A percentile compares a stretch with the other conserved stretches of the same genome.
These are phyloP conservation scores for Semotilus atromaculatus DNA, from an alignment of 2,797 vertebrate species.

Conservation along the genomic window DNA sequence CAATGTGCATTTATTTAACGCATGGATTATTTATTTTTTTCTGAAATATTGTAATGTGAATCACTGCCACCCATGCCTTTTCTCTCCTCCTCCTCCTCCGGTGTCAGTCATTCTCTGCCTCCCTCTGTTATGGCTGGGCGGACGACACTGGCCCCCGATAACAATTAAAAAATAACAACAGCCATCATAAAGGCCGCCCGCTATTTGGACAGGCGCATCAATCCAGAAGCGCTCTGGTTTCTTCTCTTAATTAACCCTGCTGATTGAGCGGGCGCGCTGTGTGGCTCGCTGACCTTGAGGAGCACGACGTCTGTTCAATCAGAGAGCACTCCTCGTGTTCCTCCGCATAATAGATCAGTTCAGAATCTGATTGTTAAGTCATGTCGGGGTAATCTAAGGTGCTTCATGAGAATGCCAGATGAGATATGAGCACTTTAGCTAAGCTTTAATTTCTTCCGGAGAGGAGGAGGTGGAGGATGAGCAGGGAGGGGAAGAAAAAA, in stretches of 20 bases:
- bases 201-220: conserved; percentile 55
- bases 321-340: conserved; percentile 23
- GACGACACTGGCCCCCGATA: conserved; percentile 55
- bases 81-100: conserved; percentile 25
- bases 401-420: conserved; percentile 48
- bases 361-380: conserved; percentile 53
- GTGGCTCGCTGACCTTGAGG: conserved; percentile 52
- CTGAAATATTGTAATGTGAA: conserved; percentile 53
- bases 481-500: conserved; percentile 10
- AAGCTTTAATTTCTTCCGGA: conserved; percentile 38
- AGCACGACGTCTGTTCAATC: conserved; percentile 53
- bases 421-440: conserved; percentile 50
- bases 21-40: conserved; percentile 60
- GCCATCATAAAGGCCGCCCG: conserved; percentile 50
- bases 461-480: neutral
- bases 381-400: conserved; percentile 46
- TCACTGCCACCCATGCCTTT: conserved; percentile 20
- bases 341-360: conserved; percentile 57
- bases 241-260: conserved; percentile 62
- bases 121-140: conserved; percentile 4
- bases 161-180: conserved; percentile 67
- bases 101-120: conserved; percentile 24
- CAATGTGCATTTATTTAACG: conserved; percentile 61
- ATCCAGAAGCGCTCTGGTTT: conserved; percentile 41
- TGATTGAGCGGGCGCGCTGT: conserved; percentile 43